These are phyloP conservation scores for Lycocorax pyrrhopterus DNA, from an alignment of 2,113 vertebrate genomes.

Conservation along the genomic window DNA sequence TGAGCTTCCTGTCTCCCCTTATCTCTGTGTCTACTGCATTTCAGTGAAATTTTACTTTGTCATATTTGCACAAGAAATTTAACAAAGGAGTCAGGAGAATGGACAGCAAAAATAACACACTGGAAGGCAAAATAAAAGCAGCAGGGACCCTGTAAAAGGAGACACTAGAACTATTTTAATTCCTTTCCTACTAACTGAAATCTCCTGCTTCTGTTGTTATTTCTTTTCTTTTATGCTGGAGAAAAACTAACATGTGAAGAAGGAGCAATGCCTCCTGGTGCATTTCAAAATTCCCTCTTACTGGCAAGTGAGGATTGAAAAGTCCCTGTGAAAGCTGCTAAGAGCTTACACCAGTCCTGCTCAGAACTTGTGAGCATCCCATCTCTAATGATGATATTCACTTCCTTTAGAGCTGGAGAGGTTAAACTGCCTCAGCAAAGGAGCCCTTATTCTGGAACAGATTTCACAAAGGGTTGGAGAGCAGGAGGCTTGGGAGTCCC, in stretches of 20 bases:
- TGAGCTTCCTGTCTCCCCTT: not conserved
- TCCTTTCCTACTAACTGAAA: not conserved
- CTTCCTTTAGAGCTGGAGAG: not conserved
- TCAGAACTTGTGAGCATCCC: not conserved
- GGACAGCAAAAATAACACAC: not conserved
- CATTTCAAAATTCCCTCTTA: not conserved
- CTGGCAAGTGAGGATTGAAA: not conserved
- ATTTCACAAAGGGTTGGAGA: not conserved
- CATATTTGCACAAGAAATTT: not conserved
- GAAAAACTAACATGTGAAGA: not conserved
- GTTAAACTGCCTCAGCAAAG: not conserved
- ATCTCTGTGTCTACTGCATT: not conserved
- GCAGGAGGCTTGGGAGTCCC: not conserved
- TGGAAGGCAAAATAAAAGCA: not conserved
- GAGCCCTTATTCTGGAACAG: not conserved
- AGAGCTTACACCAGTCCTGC: not conserved
- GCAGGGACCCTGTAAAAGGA: not conserved
- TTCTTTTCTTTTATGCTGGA: not conserved
- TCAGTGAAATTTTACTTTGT: not conserved
- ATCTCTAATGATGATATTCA: not conserved
- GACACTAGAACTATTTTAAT: not conserved
- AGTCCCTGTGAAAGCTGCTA: not conserved
- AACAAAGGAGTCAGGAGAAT: not conserved
- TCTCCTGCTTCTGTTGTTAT: not conserved
- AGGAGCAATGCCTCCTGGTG: not conserved